Base-by-base conservation (phyloP, 2,888 invertebrate species). In the Bimastos eiseni region DNA sequence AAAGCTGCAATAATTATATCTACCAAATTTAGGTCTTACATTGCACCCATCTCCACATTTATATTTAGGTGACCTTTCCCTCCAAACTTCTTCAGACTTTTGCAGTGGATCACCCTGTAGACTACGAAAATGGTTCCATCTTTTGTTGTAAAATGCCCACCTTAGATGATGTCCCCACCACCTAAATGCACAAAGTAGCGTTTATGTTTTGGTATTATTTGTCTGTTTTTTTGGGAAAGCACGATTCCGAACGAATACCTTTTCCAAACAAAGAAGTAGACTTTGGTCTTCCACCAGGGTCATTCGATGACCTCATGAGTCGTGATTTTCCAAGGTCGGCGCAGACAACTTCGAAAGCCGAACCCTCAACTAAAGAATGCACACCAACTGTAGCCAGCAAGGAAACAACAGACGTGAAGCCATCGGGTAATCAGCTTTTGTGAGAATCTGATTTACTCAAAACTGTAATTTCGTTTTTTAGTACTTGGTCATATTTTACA, bases 231-330 rank as follows among this genome's bases (percentile, higher is more conserved):
- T 70, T 70, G 70, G 70, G 70, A 70, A 70, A 86, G 86, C 86
- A 86, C 37, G 86, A 86, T 21, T 86, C 86, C 11, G 86, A 86
- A 86, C 86, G 86, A 36, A 86, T 86, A 34, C 86, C 86, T 86
- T 86, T 86, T 86, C 86, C 86, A 34, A 86, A 86, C 86, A 86
- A 86, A 33, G 86, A 86, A 17, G 34, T 37, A 24, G 86, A 86
- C 13, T 86, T 86, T 37, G n/a, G 34, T 37, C 86, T 86, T 36
- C 86, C 86, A 24, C 34, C 36, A 19, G 37, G 19, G 34, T 37
- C 86, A 37, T 86, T 86, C 37, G 86, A 86, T 37, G 86, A 86
- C 37, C 86, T 86, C 86, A 36, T 86, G 86, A 86, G 37, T 34
- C 86, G 19, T 2, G 86, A 86, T 33, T 86, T 86, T 86, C 86